Evolutionary conservation across 53 echinoderm and acorn worm species (phyloP).

Genomic region (Holothuria scabra): DNA sequence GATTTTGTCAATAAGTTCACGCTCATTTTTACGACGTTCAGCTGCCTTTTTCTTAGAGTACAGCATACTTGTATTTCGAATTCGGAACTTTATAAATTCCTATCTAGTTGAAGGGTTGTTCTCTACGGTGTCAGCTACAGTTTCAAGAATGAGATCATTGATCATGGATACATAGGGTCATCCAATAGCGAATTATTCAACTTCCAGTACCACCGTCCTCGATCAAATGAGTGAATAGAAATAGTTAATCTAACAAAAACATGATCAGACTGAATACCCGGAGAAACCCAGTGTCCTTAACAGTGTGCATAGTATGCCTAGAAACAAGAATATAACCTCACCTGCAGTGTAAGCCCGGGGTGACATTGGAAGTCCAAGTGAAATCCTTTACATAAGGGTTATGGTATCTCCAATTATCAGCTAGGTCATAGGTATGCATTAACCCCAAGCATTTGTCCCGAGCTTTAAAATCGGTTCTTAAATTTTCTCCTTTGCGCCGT

Average conservation of each 20-base stretch:
- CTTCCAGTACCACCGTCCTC: not conserved
- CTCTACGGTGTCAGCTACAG: too few species aligned
- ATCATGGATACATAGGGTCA: too few species aligned
- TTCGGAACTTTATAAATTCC: too few species aligned
- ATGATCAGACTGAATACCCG: conserved; percentile 24
- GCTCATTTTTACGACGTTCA: too few species aligned
- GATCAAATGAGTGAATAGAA: not conserved
- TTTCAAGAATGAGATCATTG: too few species aligned
- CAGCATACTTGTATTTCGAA: too few species aligned
- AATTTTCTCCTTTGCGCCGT: too few species aligned
- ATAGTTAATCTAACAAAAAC: not conserved
- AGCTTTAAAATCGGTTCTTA: conserved; percentile 13
- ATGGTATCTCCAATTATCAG: not conserved
- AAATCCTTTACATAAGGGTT: conserved; percentile 5
- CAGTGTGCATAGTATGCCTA: not conserved
- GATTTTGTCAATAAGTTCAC: too few species aligned
- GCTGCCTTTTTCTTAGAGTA: too few species aligned
- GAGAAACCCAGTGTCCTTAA: not conserved
- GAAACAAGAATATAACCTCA: not conserved
- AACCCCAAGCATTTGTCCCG: not conserved
- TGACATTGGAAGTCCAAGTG: conserved; percentile 1
- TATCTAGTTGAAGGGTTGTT: too few species aligned
- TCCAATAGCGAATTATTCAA: too few species aligned
- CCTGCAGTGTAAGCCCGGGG: not conserved
- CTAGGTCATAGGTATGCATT: not conserved